These are phyloP conservation scores for Thaumetopoea pityocampa DNA, from an alignment of 1,140 invertebrate genomes.

Conservation along the genomic window DNA sequence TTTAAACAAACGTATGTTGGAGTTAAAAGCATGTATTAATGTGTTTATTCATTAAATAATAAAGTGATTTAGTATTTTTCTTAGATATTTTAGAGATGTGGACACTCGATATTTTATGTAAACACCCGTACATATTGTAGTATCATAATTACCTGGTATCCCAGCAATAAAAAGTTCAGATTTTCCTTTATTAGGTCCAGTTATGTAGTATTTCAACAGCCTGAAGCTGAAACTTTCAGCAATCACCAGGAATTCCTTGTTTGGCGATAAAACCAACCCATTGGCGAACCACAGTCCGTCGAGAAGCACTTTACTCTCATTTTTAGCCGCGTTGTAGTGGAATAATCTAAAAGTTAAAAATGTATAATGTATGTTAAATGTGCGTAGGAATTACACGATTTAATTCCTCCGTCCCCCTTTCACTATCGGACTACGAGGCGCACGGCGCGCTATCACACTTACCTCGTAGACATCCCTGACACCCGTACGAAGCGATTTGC, in stretches of 20 bases:
- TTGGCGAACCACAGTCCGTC: slow-evolving; percentile 87
- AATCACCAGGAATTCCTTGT: slow-evolving; percentile 86
- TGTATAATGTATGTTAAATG: neutral
- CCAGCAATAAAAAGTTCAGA: slow-evolving; percentile 85
- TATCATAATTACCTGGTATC: slow-evolving; percentile 79
- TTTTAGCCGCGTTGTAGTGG: slow-evolving; percentile 74
- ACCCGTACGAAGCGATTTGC: too few relatives aligned
- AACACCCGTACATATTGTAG: neutral
- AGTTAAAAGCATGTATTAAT: slow-evolving; percentile 5
- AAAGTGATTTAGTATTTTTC: slow-evolving; percentile 8
- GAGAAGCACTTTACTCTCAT: slow-evolving; percentile 79
- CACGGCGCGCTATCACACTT: too few relatives aligned
- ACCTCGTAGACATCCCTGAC: too few relatives aligned
- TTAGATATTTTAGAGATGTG: too few relatives aligned
- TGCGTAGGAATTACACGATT: too few relatives aligned
- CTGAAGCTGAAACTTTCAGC: slow-evolving; percentile 78
- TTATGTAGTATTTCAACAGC: slow-evolving; percentile 83
- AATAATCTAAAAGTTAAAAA: slow-evolving; percentile 73
- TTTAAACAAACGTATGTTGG: slow-evolving; percentile 28
- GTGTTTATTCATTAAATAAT: neutral
- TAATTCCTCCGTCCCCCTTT: too few relatives aligned
- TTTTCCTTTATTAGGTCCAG: slow-evolving; percentile 84
- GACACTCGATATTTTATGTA: neutral
- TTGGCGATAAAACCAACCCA: slow-evolving; percentile 84
- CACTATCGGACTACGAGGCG: too few relatives aligned